Conservation (phyloP, 2,888 invertebrate species). For the Drosophila mimica region DNA sequence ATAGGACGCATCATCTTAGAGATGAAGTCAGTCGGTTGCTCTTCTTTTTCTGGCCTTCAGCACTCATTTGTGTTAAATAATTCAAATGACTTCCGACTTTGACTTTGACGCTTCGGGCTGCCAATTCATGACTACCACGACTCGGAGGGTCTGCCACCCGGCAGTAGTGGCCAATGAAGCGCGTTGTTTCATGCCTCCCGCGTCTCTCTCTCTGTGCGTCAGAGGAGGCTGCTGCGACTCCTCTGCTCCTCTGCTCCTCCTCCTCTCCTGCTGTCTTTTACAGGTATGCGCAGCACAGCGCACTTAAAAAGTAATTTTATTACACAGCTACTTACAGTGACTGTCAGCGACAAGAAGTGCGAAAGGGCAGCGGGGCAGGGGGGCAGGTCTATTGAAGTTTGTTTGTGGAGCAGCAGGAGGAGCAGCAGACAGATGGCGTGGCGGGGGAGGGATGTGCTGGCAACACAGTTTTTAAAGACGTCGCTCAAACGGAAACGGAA, state of each 20-base stretch:
- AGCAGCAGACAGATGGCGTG: not conserved
- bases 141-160: not conserved
- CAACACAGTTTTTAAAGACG: constrained; percentile 52
- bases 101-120: constrained; percentile 59
- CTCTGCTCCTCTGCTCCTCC: not conserved
- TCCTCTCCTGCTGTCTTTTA: not conserved
- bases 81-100: constrained; percentile 77
- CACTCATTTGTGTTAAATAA: constrained; percentile 61
- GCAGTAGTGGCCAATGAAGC: constrained; percentile 39
- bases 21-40: not conserved
- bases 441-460: constrained; percentile 1
- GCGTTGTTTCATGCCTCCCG: not conserved
- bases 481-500: constrained; percentile 57
- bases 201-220: not conserved
- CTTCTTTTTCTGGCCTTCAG: not conserved
- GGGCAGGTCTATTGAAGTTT: constrained; percentile 23
- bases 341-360: constrained; percentile 46
- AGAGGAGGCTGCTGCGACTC: not conserved
- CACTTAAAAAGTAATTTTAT: constrained; percentile 81
- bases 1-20: constrained; percentile 40
- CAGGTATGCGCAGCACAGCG: constrained; percentile 71
- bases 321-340: constrained; percentile 75
- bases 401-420: not conserved
- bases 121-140: constrained; percentile 33
- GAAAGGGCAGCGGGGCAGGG: constrained; percentile 23